Evolutionary conservation across 2,888 invertebrate species (phyloP).

Genomic region (Mythimna albipuncta): DNA sequence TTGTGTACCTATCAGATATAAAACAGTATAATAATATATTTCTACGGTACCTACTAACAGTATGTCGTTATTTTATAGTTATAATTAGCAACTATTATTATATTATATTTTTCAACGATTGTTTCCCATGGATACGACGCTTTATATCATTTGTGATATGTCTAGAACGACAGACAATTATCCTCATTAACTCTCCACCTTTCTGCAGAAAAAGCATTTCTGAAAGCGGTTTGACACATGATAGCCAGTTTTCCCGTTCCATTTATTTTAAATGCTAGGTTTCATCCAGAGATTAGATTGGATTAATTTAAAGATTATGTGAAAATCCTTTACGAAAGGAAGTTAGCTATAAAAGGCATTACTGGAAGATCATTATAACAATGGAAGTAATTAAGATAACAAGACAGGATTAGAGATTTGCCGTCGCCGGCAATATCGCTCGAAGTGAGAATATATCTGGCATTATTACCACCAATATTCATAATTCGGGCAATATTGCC

Average conservation of each 20-base stretch:
- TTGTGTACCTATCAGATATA: no score
- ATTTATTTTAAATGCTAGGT: conserved; percentile 35
- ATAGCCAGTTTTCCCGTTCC: conserved; percentile 33
- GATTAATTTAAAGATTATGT: conserved; percentile 38
- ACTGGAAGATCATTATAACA: conserved; percentile 30
- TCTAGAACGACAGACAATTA: conserved; percentile 32
- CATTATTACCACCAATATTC: no score
- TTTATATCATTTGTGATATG: conserved; percentile 40
- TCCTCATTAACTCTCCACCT: conserved; percentile 25
- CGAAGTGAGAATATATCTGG: no score
- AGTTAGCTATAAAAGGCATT: conserved; percentile 11
- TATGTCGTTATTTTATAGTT: no score
- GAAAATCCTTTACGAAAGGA: conserved; percentile 9
- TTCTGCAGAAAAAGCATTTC: conserved; percentile 47
- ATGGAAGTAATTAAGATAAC: conserved; percentile 34
- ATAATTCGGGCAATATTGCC: no score
- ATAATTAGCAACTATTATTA: not conserved
- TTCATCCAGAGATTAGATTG: conserved; percentile 18
- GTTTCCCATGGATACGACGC: not conserved
- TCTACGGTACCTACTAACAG: no score
- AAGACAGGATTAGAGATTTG: not conserved
- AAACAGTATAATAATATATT: no score
- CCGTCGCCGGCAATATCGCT: no score
- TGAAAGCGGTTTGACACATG: conserved; percentile 33
- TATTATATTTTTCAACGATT: not conserved